These are phyloP conservation scores for Pavo muticus DNA, from an alignment of 2,113 vertebrate species.

Conservation along the genomic window DNA sequence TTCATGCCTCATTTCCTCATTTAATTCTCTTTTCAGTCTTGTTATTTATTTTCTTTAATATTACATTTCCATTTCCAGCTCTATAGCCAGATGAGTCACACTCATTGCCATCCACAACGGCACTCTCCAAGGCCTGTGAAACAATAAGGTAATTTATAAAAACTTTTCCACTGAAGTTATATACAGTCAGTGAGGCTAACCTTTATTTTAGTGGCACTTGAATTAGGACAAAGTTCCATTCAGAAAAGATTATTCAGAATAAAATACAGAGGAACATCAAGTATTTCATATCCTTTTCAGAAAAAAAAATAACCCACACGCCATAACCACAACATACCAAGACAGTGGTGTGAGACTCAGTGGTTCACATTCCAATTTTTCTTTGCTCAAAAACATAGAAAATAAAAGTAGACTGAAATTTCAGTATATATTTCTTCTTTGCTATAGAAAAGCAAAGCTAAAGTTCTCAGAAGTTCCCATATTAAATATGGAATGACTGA, in stretches of 20 bases:
- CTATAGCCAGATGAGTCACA: slow-evolving; percentile 85
- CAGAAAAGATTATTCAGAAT: slow-evolving; percentile 67
- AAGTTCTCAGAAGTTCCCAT: slow-evolving; percentile 12
- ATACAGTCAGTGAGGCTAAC: slow-evolving; percentile 68
- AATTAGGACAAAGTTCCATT: slow-evolving; percentile 72
- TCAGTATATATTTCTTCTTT: neutral
- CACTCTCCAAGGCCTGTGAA: slow-evolving; percentile 81
- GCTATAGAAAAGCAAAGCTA: neutral
- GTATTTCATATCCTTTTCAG: neutral
- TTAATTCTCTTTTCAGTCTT: slow-evolving; percentile 82
- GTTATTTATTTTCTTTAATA: slow-evolving; percentile 86
- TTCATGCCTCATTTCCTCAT: slow-evolving; percentile 85
- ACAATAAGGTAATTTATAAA: slow-evolving; percentile 84
- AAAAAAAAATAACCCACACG: neutral
- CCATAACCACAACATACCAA: neutral
- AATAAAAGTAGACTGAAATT: neutral
- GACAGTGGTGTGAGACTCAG: neutral
- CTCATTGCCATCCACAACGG: slow-evolving; percentile 67
- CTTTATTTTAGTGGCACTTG: slow-evolving; percentile 79
- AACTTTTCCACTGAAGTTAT: slow-evolving; percentile 71
- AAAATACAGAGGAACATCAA: slow-evolving; percentile 15
- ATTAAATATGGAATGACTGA: neutral
- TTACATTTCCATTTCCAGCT: slow-evolving; percentile 70
- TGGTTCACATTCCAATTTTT: neutral
- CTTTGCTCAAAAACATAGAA: neutral